Conservation (phyloP, 2,113 vertebrate species). For the Panthera tigris region DNA sequence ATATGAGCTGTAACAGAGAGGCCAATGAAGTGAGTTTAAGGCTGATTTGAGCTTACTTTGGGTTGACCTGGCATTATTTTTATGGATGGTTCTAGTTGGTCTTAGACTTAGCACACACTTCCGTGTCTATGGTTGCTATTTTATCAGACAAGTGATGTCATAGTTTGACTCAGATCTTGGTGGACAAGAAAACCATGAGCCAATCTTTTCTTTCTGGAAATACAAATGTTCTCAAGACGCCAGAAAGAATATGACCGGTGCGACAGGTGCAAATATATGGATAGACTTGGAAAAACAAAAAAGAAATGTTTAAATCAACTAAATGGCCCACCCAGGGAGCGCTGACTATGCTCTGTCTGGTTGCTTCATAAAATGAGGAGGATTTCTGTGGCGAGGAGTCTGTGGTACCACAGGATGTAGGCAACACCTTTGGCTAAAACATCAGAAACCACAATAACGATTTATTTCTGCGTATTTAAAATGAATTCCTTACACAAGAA, state of each 20-base stretch:
- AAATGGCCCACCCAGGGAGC: background rate
- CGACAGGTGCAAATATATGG: background rate
- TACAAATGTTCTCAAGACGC: background rate
- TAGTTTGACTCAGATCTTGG: background rate
- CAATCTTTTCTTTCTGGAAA: background rate
- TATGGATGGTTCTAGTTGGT: background rate
- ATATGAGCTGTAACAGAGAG: slow-evolving; percentile 53
- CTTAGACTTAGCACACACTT: background rate
- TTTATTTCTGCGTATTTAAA: slow-evolving; percentile 31
- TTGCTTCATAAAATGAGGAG: background rate
- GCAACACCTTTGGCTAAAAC: background rate
- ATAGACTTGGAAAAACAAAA: background rate
- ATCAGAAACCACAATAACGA: slow-evolving; percentile 31
- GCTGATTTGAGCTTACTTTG: slow-evolving; percentile 29
- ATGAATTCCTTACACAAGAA: background rate
- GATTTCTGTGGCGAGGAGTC: background rate
- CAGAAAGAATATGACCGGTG: background rate
- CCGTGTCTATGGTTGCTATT: background rate
- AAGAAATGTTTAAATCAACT: background rate
- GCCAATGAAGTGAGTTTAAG: slow-evolving; percentile 52
- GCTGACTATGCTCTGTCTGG: background rate
- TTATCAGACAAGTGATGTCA: background rate
- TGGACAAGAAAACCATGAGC: background rate
- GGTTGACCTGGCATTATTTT: slow-evolving; percentile 27
- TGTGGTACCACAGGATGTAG: background rate